phyloP scores from a whole-genome alignment of 2,888 invertebrate genomes.

The Dicranocentrus wangi region DNA sequence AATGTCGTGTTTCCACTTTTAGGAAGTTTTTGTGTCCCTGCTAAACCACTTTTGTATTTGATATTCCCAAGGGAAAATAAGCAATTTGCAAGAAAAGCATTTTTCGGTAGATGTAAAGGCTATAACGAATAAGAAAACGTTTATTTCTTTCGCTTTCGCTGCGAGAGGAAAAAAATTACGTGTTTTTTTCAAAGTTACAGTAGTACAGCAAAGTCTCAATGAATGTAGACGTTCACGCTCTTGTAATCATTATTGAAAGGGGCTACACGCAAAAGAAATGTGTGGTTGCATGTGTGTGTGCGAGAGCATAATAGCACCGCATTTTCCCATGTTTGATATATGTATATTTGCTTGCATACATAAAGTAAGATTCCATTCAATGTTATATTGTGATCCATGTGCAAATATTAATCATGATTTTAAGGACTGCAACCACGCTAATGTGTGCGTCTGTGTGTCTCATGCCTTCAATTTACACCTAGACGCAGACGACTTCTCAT shows the following conservation, averaged over 20 bases:
- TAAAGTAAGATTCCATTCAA: too few relatives aligned
- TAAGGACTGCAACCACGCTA: neutral
- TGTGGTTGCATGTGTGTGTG: neutral
- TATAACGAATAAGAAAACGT: neutral
- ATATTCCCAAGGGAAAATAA: neutral
- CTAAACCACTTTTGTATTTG: too few relatives aligned
- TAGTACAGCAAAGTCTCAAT: neutral
- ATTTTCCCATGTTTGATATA: constrained; percentile 17
- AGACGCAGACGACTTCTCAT: neutral
- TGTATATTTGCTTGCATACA: neutral
- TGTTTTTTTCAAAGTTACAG: neutral
- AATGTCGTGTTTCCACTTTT: too few relatives aligned
- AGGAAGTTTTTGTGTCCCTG: too few relatives aligned
- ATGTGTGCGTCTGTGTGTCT: constrained; percentile 3
- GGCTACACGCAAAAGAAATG: neutral
- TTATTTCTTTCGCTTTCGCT: too few relatives aligned
- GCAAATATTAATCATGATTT: constrained; percentile 22
- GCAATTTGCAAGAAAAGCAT: neutral
- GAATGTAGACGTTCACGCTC: neutral
- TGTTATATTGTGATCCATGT: constrained; percentile 12
- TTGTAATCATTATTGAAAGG: neutral
- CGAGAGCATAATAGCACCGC: neutral
- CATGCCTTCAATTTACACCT: neutral
- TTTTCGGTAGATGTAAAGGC: neutral
- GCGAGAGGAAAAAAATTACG: neutral